Conservation (phyloP, 2,113 vertebrate species). For the Chloropsis cyanopogon region DNA sequence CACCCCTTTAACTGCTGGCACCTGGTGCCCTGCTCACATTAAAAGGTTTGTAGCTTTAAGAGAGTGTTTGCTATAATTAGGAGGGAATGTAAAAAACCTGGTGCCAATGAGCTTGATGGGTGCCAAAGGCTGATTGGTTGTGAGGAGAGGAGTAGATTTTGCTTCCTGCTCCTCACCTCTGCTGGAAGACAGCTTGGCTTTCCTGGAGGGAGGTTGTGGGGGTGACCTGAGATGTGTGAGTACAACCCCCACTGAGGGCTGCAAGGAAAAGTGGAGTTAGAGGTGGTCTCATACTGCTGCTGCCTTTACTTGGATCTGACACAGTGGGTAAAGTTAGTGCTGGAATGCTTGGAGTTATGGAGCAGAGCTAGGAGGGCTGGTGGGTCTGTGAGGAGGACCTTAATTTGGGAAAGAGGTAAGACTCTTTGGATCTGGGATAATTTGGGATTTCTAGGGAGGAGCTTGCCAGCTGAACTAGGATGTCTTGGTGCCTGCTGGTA, state of each 20-base stretch:
- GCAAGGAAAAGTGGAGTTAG: background rate
- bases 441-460: background rate
- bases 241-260: background rate
- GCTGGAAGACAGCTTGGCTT: background rate
- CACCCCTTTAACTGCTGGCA: background rate
- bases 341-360: background rate
- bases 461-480: background rate
- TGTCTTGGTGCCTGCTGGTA: background rate
- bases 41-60: background rate
- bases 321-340: background rate
- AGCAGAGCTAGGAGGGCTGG: background rate
- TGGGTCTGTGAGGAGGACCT: background rate
- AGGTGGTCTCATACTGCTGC: background rate
- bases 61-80: background rate
- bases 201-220: background rate
- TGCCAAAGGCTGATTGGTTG: background rate
- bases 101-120: slow-evolving; percentile 29
- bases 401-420: background rate
- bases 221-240: background rate
- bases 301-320: background rate
- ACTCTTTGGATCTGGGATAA: background rate
- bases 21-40: background rate
- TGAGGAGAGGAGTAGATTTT: background rate
- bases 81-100: slow-evolving; percentile 10
- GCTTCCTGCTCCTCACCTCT: background rate